A percentile compares a stretch with the other conserved stretches of the same genome.
Evolutionary conservation across 2,113 vertebrate species (phyloP).

Genomic region (Fregata magnificens): DNA sequence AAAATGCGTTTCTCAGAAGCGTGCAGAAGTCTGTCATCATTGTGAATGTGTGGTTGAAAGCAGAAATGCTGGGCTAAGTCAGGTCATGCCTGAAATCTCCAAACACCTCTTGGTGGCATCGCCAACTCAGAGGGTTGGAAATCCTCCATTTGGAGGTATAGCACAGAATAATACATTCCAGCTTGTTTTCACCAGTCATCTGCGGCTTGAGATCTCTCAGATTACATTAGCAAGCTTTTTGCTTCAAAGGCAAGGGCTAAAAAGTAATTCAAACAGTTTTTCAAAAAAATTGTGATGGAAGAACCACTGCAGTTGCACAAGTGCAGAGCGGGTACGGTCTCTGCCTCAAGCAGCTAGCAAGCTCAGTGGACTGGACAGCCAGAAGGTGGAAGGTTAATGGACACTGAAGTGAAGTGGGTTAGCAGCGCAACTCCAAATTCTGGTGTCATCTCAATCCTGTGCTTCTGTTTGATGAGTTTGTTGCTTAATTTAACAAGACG

Average conservation of each 20-base stretch:
- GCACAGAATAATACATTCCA: neutral
- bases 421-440: neutral
- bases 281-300: neutral
- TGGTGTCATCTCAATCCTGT: neutral
- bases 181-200: neutral
- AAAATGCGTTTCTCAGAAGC: conserved; percentile 32
- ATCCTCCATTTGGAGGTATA: neutral
- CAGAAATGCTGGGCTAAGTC: neutral
- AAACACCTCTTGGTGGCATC: neutral
- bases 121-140: neutral
- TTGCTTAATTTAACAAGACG: neutral
- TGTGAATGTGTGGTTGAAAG: neutral
- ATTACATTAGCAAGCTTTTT: neutral
- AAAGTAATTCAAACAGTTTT: neutral
- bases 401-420: neutral
- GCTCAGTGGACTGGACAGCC: neutral
- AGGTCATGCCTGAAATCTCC: neutral
- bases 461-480: neutral
- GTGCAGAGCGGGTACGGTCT: fast-evolving
- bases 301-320: neutral
- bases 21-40: neutral
- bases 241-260: neutral
- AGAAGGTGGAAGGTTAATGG: neutral
- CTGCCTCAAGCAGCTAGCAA: neutral
- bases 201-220: neutral